Base-by-base conservation (phyloP, 2,113 vertebrate genomes). In the Lamprotornis superbus region DNA sequence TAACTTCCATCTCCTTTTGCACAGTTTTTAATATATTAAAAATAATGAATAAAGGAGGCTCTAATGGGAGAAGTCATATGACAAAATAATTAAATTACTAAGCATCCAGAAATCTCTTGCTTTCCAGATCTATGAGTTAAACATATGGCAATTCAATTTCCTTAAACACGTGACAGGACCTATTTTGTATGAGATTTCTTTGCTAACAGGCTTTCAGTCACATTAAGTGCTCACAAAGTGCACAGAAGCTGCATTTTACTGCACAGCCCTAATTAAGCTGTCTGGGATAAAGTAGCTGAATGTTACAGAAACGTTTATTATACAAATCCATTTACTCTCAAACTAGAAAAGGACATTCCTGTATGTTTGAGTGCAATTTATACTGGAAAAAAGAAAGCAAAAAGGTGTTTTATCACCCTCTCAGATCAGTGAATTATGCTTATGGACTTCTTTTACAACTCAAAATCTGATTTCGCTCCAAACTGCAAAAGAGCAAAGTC, bases 231-330 rank as follows among this genome's bases (percentile, higher is more conserved):
- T 96, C 89, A 90, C 90, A 85, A 97, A 97, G 94, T 95, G 87
- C 90, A 93, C 47, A 86, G 93, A 96, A 97, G 94, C 96, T 97
- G 95, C 96, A 97, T 97, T 98, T 98, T 97, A 97, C 96, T 59
- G 25, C 84, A 79, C 33, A 87, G 88, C 30, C 77, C 93, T 98
- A 98, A 98, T 96, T 97, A 97, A 98, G 97, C 96, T 98, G 96
- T 97, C 98, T 94, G 64, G 75, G 92, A 89, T 97, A 97, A 97
- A 97, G 94, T 42, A 97, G 93, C 90, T 37, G 87, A 95, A 95
- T 89, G 94, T 89, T 97, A 97, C 77, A 93, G 95, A 97, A 97
- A 97, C 97, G 97, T 98, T 98, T 98, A 97, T 97, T 97, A 95
- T 94, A 98, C 93, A 97, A 97, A 90, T 83, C 90, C 95, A 96